These are phyloP conservation scores for Cephonodes hylas DNA, from an alignment of 2,888 invertebrate species.

Conservation along the genomic window DNA sequence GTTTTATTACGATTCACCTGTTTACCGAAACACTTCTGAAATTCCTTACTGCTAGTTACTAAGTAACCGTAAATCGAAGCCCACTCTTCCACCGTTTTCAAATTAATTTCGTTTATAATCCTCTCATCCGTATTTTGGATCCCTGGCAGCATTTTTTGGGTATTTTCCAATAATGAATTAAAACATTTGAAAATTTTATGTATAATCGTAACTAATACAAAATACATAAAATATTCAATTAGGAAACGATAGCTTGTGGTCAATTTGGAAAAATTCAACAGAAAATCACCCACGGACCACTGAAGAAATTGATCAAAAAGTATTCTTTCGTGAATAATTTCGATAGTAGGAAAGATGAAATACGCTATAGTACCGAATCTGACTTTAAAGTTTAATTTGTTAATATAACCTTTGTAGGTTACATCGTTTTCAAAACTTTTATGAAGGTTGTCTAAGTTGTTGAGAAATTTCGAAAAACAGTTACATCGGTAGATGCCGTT, in stretches of 20 bases:
- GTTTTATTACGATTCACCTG: no score
- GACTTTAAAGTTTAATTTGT: background rate
- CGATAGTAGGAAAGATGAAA: background rate
- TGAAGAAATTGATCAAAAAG: background rate
- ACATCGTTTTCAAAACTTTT: background rate
- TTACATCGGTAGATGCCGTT: background rate
- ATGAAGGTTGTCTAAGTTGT: background rate
- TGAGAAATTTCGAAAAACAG: background rate
- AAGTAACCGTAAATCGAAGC: background rate
- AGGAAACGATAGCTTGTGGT: background rate
- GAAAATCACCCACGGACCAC: no score
- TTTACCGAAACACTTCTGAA: conserved; percentile 2
- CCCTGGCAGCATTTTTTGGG: background rate
- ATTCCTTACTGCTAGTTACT: background rate
- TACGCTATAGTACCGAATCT: background rate
- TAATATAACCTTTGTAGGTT: background rate
- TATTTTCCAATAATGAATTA: background rate
- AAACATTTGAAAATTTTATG: background rate
- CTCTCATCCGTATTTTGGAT: background rate
- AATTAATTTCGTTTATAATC: background rate
- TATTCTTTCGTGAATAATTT: background rate
- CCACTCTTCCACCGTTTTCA: background rate
- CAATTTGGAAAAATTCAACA: background rate
- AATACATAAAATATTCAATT: background rate
- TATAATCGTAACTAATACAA: background rate